These are phyloP conservation scores for Polylopha cassiicola DNA, from an alignment of 2,888 invertebrate genomes.

Conservation along the genomic window DNA sequence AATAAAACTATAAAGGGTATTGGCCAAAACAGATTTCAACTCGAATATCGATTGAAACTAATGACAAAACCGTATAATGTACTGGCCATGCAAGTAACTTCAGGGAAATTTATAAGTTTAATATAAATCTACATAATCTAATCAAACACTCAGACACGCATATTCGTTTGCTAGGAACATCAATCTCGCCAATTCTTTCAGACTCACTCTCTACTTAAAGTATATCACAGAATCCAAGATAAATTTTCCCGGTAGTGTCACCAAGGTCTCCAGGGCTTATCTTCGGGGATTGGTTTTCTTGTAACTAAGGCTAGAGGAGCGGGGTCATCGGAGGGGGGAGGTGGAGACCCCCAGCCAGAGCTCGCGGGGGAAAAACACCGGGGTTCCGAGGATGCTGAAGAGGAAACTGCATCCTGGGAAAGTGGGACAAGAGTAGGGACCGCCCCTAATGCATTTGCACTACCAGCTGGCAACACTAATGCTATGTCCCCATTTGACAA, in stretches of 20 bases:
- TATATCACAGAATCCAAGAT: conserved; percentile 37
- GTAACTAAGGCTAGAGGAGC: conserved; percentile 85
- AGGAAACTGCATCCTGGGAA: conserved; percentile 85
- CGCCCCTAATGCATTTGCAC: conserved; percentile 67
- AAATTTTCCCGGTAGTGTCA: conserved; percentile 51
- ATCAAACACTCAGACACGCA: conserved; percentile 1
- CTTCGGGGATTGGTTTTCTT: conserved; percentile 79
- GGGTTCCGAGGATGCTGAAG: conserved; percentile 80
- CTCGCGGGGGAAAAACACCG: conserved; percentile 79
- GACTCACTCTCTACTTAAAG: conserved; percentile 37
- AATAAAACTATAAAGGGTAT: conserved; percentile 10
- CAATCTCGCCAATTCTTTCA: conserved; percentile 29
- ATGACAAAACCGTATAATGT: too few relatives aligned
- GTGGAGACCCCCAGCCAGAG: conserved; percentile 67
- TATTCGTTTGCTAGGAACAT: conserved; percentile 14
- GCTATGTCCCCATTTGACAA: conserved; percentile 90
- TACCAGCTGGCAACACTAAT: conserved; percentile 84
- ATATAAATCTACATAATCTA: conserved; percentile 3
- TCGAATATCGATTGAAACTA: conserved; percentile 1
- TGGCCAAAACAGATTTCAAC: conserved; percentile 1
- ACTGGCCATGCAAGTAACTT: conserved; percentile 44
- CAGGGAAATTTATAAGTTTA: conserved; percentile 20
- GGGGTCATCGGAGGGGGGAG: conserved; percentile 56
- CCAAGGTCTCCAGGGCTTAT: conserved; percentile 91
- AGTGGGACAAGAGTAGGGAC: conserved; percentile 85